Evolutionary conservation across 2,797 vertebrate genomes (phyloP), one percentile per base, ranked within the genome.

Genomic region (Xyrichtys novacula): DNA sequence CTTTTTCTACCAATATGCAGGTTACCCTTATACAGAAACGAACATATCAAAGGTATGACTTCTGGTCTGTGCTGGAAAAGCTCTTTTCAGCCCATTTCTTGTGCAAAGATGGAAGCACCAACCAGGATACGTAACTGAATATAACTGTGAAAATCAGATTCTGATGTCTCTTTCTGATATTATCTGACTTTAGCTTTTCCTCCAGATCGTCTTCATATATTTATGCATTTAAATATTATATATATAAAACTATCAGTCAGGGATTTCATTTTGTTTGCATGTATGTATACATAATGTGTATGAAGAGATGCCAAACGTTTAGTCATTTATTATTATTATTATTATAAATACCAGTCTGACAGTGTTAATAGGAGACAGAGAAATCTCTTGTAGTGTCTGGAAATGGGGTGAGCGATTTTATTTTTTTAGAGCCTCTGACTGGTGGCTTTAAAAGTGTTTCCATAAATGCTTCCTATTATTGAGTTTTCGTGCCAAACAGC

Each of bases 91-190:
- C 50, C 56, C 17, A 42, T 12, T 47, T 55, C 59, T 23, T 9
- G 55, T 54, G 39, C 25, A 52, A 67, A 63, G 47, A 68, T 50
- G 76, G 57, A 81, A 19, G 9, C 23, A 69, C 62, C 81, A 85
- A 85, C 64, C 62, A 86, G 71, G 62, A 78, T 29, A 29, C 46
- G 22, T 22, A 48, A 48, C 46, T 48, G 46, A 75, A 73, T 57
- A 73, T 61, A 71, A 88, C 82, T 90, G 89, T 90, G 88, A 90
- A 87, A 79, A 67, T 81, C 25, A 65, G 28, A 76, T 70, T 83
- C 43, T 75, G 76, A 87, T 87, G 82, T 85, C 78, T 87, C 36
- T 68, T 80, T 85, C 83, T 88, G 47, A 58, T 70, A 71, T 43
- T 71, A 43, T 84, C 55, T 19, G 22, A 52, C 39, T 42, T n/a